These are phyloP conservation scores for Chrysomallon squamiferum DNA, from an alignment of 1,140 invertebrate species.

Conservation along the genomic window DNA sequence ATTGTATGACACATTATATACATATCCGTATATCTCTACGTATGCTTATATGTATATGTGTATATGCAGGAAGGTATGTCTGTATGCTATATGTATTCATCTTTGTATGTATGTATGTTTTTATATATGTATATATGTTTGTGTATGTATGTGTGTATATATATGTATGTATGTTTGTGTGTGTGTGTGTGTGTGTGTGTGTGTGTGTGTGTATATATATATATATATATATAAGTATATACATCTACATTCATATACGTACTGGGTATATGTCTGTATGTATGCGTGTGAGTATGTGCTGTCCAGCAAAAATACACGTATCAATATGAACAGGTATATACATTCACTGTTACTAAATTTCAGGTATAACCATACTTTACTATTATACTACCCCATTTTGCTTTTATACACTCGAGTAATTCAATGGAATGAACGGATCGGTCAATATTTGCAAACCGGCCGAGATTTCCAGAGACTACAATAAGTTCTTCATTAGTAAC, in stretches of 20 bases:
- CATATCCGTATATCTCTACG: neutral
- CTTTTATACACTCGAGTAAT: neutral
- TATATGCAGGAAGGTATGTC: neutral
- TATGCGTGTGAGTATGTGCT: slow-evolving; percentile 6
- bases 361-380: neutral
- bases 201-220: slow-evolving; percentile 23
- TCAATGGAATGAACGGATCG: neutral
- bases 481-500: neutral
- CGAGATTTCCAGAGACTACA: neutral
- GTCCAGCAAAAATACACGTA: neutral
- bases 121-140: slow-evolving; percentile 8
- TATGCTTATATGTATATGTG: neutral
- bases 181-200: slow-evolving; percentile 13
- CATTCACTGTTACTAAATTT: neutral
- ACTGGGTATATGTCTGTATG: slow-evolving; percentile 1
- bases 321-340: neutral
- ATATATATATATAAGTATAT: slow-evolving; percentile 16
- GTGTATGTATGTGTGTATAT: slow-evolving; percentile 11
- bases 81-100: neutral
- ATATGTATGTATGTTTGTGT: neutral
- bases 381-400: neutral
- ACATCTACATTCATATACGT: slow-evolving; percentile 5
- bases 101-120: slow-evolving; percentile 17
- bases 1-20: too few species aligned
- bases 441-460: neutral